Evolutionary conservation across 2,797 vertebrate species (phyloP).

Genomic region (Chloroceryle inda): DNA sequence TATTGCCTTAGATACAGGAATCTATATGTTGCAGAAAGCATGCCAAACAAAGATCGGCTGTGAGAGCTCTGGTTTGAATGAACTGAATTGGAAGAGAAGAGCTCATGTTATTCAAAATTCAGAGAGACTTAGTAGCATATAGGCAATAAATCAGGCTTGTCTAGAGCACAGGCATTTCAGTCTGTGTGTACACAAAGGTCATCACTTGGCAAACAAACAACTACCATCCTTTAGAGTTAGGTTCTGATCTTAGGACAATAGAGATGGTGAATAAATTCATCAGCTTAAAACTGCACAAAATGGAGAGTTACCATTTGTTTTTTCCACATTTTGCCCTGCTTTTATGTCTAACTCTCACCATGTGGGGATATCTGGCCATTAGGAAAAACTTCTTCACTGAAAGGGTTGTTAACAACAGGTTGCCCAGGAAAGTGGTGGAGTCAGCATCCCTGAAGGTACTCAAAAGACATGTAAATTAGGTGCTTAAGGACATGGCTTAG

Average conservation of each 20-base stretch:
- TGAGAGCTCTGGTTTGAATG: not conserved
- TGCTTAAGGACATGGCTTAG: no score
- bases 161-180: not conserved
- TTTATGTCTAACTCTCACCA: not conserved
- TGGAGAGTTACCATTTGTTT: not conserved
- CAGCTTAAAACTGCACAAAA: not conserved
- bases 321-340: not conserved
- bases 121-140: not conserved
- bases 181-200: not conserved
- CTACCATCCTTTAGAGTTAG: not conserved
- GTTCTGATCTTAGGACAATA: not conserved
- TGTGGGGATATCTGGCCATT: no score
- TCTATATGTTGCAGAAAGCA: not conserved
- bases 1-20: constrained; percentile 11
- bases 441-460: no score
- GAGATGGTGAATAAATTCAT: not conserved
- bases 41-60: not conserved
- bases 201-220: not conserved
- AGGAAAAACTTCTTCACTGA: no score
- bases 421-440: no score
- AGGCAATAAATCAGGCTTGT: not conserved
- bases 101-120: not conserved
- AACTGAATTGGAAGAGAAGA: not conserved
- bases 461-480: no score
- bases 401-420: no score